Conservation (phyloP, 1,140 invertebrate genomes). For the Acromyrmex charruanus region DNA sequence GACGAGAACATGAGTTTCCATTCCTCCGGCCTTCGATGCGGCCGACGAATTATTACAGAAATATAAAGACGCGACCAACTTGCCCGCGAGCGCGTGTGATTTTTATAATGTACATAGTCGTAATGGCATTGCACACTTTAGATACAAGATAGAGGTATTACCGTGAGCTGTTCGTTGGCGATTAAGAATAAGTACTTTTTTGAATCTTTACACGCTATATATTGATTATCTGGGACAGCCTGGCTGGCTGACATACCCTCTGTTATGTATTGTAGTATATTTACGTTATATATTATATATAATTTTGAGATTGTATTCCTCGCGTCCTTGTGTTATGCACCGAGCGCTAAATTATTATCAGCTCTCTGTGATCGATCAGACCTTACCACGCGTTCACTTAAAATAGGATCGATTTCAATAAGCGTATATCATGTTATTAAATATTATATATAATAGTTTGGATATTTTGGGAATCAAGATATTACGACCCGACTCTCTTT, state of each 20-base stretch:
- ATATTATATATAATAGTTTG: constrained; percentile 27
- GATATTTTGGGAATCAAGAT: neutral
- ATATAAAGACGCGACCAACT: constrained; percentile 19
- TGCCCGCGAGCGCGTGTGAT: constrained; percentile 5
- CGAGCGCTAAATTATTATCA: neutral
- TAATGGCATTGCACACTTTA: constrained; percentile 41
- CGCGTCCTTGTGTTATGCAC: constrained; percentile 38
- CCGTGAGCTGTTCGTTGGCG: constrained; percentile 13
- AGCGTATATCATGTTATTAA: neutral
- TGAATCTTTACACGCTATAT: constrained; percentile 61
- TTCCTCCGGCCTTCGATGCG: constrained; percentile 53
- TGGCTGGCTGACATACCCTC: neutral
- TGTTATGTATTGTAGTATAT: constrained; percentile 59
- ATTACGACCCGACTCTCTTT: neutral
- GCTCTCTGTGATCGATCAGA: constrained; percentile 41
- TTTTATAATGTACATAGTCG: constrained; percentile 50
- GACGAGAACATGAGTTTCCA: constrained; percentile 55
- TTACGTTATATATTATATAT: constrained; percentile 18
- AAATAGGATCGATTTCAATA: constrained; percentile 34
- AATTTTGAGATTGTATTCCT: constrained; percentile 4
- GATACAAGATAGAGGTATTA: constrained; percentile 47
- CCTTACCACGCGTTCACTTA: constrained; percentile 40
- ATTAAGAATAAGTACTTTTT: constrained; percentile 62
- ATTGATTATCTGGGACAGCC: constrained; percentile 37
- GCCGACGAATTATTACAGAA: constrained; percentile 39